Evolutionary conservation across 1,140 invertebrate species (phyloP).

Genomic region (Panagrolaimus sp.): DNA sequence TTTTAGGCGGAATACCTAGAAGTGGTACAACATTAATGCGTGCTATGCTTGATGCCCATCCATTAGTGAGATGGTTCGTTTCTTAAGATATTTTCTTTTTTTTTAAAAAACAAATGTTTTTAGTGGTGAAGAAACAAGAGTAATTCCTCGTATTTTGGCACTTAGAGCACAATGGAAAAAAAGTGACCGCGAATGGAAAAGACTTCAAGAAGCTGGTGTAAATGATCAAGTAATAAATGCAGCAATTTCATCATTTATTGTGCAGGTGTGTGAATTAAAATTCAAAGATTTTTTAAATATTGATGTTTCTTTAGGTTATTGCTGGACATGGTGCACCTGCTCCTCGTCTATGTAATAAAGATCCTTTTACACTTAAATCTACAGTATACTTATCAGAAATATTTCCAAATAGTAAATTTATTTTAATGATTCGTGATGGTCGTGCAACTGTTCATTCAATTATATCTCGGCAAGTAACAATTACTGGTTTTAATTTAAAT

Average conservation of each 20-base stretch:
- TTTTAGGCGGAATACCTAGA: slow-evolving; percentile 43
- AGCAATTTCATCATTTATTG: slow-evolving; percentile 88
- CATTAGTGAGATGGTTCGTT: slow-evolving; percentile 76
- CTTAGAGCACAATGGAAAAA: slow-evolving; percentile 85
- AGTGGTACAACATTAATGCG: slow-evolving; percentile 68
- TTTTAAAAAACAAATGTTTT: slow-evolving; percentile 7
- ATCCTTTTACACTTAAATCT: slow-evolving; percentile 92
- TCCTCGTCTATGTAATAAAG: slow-evolving; percentile 86
- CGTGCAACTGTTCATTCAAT: slow-evolving; percentile 95
- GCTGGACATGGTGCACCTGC: slow-evolving; percentile 89
- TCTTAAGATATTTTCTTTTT: not conserved
- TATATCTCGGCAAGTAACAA: slow-evolving; percentile 88
- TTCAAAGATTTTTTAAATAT: not conserved
- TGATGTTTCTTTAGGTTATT: slow-evolving; percentile 66
- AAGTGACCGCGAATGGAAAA: slow-evolving; percentile 74
- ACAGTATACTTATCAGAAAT: slow-evolving; percentile 69
- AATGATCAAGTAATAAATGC: slow-evolving; percentile 82
- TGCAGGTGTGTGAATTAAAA: slow-evolving; percentile 65
- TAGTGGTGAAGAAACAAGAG: slow-evolving; percentile 69
- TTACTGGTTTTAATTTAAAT: slow-evolving; percentile 89
- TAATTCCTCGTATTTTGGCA: slow-evolving; percentile 86
- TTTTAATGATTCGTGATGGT: slow-evolving; percentile 96
- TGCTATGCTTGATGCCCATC: slow-evolving; percentile 96
- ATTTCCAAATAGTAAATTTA: slow-evolving; percentile 78
- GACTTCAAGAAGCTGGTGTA: slow-evolving; percentile 75